Evolutionary conservation across 2,797 vertebrate species (phyloP).

Genomic region (Acropternis orthonyx): DNA sequence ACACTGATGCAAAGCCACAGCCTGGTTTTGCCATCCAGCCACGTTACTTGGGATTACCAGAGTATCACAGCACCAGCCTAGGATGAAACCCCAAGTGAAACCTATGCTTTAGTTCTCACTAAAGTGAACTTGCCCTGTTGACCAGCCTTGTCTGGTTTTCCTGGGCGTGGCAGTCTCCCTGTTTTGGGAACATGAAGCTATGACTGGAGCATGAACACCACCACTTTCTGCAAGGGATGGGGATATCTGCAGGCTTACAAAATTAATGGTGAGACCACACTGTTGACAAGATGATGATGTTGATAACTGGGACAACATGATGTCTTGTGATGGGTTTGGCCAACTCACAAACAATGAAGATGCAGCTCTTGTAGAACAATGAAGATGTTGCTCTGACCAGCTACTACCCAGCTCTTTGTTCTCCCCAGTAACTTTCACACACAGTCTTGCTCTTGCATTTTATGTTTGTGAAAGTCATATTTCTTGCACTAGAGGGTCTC

Average conservation of each 20-base stretch:
- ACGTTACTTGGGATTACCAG: accelerated
- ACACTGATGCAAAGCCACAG: neutral
- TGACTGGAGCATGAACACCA: neutral
- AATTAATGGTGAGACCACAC: neutral
- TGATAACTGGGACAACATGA: neutral
- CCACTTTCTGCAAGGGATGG: neutral
- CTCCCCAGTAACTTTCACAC: neutral
- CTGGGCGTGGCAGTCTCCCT: neutral
- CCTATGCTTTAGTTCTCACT: neutral
- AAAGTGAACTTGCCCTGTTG: neutral
- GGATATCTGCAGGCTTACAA: neutral
- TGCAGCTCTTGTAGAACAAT: neutral
- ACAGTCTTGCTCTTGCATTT: neutral
- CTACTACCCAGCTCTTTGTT: neutral
- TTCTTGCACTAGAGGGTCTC: neutral
- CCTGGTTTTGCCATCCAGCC: neutral
- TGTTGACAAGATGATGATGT: neutral
- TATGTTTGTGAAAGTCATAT: neutral
- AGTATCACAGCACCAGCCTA: neutral
- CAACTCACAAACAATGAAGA: neutral
- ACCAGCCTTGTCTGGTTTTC: neutral
- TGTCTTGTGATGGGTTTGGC: neutral
- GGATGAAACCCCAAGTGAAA: neutral
- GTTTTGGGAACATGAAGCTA: neutral
- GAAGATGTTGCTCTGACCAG: neutral